These are phyloP conservation scores for Moxostoma hubbsi DNA, from an alignment of 2,797 vertebrate species.

Conservation along the genomic window DNA sequence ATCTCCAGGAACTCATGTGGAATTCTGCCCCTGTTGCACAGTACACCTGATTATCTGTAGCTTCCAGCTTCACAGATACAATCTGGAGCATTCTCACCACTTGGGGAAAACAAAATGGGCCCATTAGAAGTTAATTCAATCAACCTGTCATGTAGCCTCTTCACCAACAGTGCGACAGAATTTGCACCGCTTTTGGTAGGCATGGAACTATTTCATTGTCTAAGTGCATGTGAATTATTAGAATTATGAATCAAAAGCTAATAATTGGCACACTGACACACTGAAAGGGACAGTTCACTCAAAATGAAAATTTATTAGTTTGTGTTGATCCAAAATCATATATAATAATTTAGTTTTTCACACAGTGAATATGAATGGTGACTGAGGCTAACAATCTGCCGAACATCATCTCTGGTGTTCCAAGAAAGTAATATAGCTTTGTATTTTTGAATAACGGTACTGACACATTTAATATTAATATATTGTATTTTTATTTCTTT, in stretches of 20 bases:
- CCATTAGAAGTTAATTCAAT: conserved; percentile 46
- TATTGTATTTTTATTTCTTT: background rate
- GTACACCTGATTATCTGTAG: conserved; percentile 47
- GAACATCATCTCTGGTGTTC: no score
- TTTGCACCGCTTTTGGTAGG: conserved; percentile 6
- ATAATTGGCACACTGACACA: conserved; percentile 35
- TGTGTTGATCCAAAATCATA: no score
- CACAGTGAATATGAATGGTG: no score
- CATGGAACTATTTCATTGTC: background rate
- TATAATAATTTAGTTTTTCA: no score
- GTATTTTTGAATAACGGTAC: no score
- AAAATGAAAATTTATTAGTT: no score
- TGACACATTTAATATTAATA: background rate
- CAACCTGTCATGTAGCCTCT: conserved; percentile 47
- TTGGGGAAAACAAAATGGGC: conserved; percentile 36
- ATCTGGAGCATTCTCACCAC: conserved; percentile 21
- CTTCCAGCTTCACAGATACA: conserved; percentile 37
- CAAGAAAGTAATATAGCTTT: no score
- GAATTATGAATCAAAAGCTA: conserved; percentile 12
- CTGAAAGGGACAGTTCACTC: background rate
- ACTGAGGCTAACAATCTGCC: no score
- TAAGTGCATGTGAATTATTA: conserved; percentile 11
- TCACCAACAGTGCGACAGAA: conserved; percentile 4
- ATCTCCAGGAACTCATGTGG: conserved; percentile 62
- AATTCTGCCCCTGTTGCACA: conserved; percentile 37